A percentile compares a stretch with the other conserved stretches of the same genome.
Evolutionary conservation across 1,140 invertebrate genomes (phyloP).

Genomic region (Xylocopa sonorina): DNA sequence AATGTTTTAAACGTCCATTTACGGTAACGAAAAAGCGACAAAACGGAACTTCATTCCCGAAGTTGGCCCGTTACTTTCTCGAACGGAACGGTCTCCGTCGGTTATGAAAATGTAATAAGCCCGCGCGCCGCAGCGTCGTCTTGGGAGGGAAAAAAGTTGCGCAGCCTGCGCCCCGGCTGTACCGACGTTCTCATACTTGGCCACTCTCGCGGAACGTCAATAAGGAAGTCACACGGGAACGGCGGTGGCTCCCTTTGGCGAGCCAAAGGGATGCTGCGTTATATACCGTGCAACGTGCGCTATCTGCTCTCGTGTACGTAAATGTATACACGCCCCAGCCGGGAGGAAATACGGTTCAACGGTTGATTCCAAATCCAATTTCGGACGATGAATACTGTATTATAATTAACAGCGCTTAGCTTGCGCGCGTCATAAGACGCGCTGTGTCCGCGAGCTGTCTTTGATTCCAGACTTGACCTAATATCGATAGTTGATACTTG

Average conservation of each 20-base stretch:
- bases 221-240: constrained; percentile 22
- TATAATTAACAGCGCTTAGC: not conserved
- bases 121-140: constrained; percentile 3
- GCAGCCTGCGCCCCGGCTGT: not conserved
- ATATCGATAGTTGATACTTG: too few relatives aligned
- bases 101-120: constrained; percentile 55
- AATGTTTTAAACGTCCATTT: constrained; percentile 38
- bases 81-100: constrained; percentile 9
- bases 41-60: constrained; percentile 34
- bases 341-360: not conserved
- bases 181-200: constrained; percentile 23
- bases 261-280: not conserved
- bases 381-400: not conserved
- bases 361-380: constrained; percentile 18
- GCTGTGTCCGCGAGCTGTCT: too few relatives aligned
- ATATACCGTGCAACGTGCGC: not conserved
- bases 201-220: constrained; percentile 23
- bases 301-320: not conserved
- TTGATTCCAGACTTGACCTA: not conserved
- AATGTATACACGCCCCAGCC: not conserved
- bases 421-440: too few relatives aligned
- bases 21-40: constrained; percentile 39
- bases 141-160: constrained; percentile 38
- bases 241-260: not conserved
- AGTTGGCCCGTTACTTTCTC: constrained; percentile 42